Base-by-base conservation (phyloP, 2,888 invertebrate species). In the Hemicrepidius hirtus region DNA sequence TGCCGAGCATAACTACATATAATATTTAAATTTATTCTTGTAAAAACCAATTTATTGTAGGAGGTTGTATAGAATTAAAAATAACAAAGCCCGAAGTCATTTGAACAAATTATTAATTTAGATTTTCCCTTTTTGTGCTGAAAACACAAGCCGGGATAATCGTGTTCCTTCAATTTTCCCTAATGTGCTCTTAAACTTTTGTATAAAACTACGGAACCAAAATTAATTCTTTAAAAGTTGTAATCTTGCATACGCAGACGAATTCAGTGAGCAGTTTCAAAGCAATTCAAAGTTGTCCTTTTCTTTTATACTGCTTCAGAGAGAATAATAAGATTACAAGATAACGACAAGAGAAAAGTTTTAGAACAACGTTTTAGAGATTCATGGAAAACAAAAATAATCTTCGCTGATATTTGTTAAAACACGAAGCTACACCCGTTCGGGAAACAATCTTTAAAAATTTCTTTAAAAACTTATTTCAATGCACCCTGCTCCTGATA, bases 171-270 rank as follows among this genome's bases (percentile, higher is more conserved):
- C 66, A 66, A 57, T 66, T 66, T 55, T 66, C 66, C 44, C 41
- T 57, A 66, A 66, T 55, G 66, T 57, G 16, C 41, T 57, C 49
- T 21, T 68, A 68, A 68, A 68, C 46, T 59, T 68, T 68, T 68
- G 60, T 49, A 40, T 68, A 49, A 60, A 68, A 46, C 46, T 60
- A 49, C 35, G 60, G 49, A 60, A 68, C 46, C 60, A 68, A 68
- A 68, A 68, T 68, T 68, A 68, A 68, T 46, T 68, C 57, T 60
- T 67, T 59, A 60, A 68, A 60, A 59, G 32, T 68, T 68, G 68
- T 68, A 68, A 68, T 68, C 60, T 68, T 49, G 59, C 37, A 68
- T 60, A 59, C 53, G 49, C 66, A 24, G 32, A 55, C 66, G 55
- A 46, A 66, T 57, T 40, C 55, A 46, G 18, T 28, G 57, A 66